phyloP scores from a whole-genome alignment of 1,140 invertebrate species.

The Hirudo medicinalis region DNA sequence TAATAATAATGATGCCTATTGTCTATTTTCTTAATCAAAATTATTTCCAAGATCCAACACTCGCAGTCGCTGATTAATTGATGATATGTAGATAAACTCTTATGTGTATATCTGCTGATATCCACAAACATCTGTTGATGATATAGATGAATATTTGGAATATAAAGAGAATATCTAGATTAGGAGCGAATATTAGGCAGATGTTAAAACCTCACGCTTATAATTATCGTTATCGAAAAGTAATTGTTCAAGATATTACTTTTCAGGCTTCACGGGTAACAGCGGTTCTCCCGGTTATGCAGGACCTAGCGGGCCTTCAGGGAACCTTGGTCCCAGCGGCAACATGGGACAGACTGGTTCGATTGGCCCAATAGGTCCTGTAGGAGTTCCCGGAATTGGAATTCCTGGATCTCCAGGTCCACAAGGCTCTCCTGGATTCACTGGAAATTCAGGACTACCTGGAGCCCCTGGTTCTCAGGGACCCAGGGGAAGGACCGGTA shows the following conservation, averaged over 20 bases:
- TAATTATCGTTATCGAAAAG: neutral
- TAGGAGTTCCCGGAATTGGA: slow-evolving; percentile 8
- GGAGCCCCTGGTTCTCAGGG: slow-evolving; percentile 26
- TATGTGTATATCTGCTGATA: no score
- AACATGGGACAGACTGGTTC: neutral
- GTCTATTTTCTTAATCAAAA: no score
- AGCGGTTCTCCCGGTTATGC: neutral
- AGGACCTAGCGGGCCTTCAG: neutral
- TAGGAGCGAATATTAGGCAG: no score
- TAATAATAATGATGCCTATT: neutral
- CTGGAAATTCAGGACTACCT: slow-evolving; percentile 17
- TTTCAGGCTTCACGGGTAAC: neutral
- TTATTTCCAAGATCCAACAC: no score
- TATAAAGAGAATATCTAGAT: no score
- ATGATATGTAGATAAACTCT: no score
- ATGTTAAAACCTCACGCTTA: no score
- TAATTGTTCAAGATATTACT: neutral
- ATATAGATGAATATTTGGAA: no score
- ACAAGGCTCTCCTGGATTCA: slow-evolving; percentile 24
- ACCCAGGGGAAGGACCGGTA: slow-evolving; percentile 24
- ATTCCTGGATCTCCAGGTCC: slow-evolving; percentile 25
- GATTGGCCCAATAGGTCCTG: slow-evolving; percentile 8
- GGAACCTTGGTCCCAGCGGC: neutral
- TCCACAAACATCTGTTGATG: no score
- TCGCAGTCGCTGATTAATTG: no score